These are phyloP conservation scores for Cyrtonyx montezumae DNA, from an alignment of 2,113 vertebrate species.

Conservation along the genomic window DNA sequence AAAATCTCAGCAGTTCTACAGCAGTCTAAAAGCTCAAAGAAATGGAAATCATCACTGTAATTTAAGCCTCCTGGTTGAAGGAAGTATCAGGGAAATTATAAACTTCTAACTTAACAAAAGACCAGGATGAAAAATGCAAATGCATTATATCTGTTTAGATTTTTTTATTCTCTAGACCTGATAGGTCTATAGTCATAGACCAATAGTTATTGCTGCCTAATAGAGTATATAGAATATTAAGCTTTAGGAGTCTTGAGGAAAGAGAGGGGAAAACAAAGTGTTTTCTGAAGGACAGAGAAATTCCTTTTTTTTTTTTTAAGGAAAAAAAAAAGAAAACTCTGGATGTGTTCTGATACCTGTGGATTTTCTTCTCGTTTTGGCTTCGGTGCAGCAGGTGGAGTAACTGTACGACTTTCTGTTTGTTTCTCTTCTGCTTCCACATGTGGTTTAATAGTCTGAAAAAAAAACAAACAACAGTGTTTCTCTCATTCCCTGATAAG, in stretches of 20 bases:
- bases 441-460: slow-evolving; percentile 88
- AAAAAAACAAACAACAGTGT: slow-evolving; percentile 56
- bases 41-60: not conserved
- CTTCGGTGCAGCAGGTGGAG: slow-evolving; percentile 87
- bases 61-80: not conserved
- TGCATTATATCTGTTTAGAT: not conserved
- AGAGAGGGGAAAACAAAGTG: not conserved
- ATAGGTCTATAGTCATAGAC: no score
- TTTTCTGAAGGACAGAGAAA: not conserved
- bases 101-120: not conserved
- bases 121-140: slow-evolving; percentile 9
- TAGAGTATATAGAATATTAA: not conserved
- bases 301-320: not conserved
- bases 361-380: slow-evolving; percentile 95
- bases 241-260: not conserved
- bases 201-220: not conserved
- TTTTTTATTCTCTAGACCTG: slow-evolving; percentile 3
- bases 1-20: not conserved
- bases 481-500: slow-evolving; percentile 22
- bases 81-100: fast-evolving
- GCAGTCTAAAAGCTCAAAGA: slow-evolving; percentile 6
- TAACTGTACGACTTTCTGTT: slow-evolving; percentile 82
- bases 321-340: not conserved
- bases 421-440: slow-evolving; percentile 87
- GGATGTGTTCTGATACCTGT: slow-evolving; percentile 81